Evolutionary conservation across 2,888 invertebrate species (phyloP).

Genomic region (Chymomyza amoena): DNA sequence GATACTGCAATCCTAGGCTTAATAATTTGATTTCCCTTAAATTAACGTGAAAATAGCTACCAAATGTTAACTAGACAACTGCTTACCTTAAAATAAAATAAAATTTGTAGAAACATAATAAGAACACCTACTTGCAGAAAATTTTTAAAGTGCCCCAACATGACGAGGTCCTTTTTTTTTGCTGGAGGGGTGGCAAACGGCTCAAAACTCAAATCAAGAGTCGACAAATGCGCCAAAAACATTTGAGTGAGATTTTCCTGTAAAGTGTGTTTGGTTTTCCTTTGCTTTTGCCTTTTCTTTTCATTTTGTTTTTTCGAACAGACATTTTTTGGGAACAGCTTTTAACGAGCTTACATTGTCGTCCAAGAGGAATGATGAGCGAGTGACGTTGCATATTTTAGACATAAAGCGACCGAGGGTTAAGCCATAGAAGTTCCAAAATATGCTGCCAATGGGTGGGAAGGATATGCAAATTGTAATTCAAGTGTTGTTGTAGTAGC

Average conservation of each 20-base stretch:
- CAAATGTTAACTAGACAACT: neutral
- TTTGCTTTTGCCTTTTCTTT: neutral
- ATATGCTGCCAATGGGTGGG: neutral
- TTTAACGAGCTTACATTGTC: slow-evolving; percentile 62
- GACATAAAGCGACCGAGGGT: neutral
- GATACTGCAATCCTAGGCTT: too few relatives aligned
- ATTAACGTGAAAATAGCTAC: too few relatives aligned
- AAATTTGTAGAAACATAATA: neutral
- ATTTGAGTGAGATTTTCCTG: neutral
- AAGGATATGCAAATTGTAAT: neutral
- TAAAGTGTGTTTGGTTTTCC: neutral
- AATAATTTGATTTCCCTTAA: too few relatives aligned
- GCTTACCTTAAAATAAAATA: neutral
- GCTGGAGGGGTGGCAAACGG: neutral
- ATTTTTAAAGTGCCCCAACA: neutral
- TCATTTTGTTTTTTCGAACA: neutral
- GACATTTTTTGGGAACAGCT: slow-evolving; percentile 56
- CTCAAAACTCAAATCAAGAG: neutral
- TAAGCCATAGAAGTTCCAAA: neutral
- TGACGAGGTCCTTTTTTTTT: neutral
- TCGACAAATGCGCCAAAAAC: neutral
- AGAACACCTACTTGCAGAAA: neutral
- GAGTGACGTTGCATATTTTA: slow-evolving; percentile 64
- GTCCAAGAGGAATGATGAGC: slow-evolving; percentile 53
- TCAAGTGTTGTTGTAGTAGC: neutral